These are phyloP conservation scores for Diglossa brunneiventris DNA, from an alignment of 2,113 vertebrate genomes.

Conservation along the genomic window DNA sequence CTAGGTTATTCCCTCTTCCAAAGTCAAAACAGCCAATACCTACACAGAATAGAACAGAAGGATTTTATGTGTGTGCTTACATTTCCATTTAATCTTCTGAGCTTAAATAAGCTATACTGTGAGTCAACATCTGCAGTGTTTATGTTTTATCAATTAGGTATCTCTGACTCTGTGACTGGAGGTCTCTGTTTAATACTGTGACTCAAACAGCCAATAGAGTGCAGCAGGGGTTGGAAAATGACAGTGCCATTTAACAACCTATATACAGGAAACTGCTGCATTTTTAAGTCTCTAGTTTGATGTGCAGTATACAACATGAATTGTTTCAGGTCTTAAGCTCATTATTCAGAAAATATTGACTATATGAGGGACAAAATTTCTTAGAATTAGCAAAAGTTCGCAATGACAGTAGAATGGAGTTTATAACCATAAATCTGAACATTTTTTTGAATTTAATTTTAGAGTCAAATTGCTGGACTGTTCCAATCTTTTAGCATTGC, in stretches of 20 bases:
- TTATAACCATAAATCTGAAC: neutral
- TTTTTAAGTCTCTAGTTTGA: neutral
- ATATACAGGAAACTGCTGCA: neutral
- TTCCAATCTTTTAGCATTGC: neutral
- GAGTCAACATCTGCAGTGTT: neutral
- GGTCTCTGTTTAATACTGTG: neutral
- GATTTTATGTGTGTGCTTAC: neutral
- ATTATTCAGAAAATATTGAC: neutral
- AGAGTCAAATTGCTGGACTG: neutral
- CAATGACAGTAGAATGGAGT: neutral
- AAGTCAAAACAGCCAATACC: neutral
- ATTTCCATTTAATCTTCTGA: neutral
- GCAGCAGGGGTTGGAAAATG: neutral
- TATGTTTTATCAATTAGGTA: neutral
- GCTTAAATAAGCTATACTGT: neutral
- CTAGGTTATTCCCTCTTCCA: neutral
- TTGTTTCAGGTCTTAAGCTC: neutral
- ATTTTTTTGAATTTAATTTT: neutral
- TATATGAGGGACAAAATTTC: neutral
- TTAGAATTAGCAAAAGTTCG: neutral
- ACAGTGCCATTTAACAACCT: neutral
- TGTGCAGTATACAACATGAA: neutral
- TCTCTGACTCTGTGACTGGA: neutral
- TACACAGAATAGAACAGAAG: neutral
- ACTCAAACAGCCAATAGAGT: neutral